Base-by-base conservation (phyloP, 2,113 vertebrate genomes). In the Hypocryptadius cinnamomeus region DNA sequence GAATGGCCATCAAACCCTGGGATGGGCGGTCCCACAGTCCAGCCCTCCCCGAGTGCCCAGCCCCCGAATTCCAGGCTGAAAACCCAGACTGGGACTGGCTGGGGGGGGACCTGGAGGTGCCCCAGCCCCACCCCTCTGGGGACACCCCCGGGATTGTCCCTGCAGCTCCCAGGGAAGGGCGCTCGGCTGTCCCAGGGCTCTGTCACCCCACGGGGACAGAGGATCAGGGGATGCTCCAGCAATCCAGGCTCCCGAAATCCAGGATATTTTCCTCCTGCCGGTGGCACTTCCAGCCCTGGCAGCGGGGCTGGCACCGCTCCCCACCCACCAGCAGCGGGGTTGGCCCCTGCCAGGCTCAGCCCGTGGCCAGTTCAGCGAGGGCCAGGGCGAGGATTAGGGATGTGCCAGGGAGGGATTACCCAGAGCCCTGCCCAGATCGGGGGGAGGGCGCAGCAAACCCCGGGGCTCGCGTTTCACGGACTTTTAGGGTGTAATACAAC, bases 381-480 rank as follows among this genome's bases (percentile, higher is more conserved):
- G 93, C 39, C 89, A 70, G 74, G 65, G 66, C 0, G 6, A 37
- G 83, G 95, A 95, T 96, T 74, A 87, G 73, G 80, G 85, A 18
- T 79, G 95, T 0, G 30, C 4, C 10, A 19, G 69, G 3, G 12
- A 60, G 77, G 82, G 94, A 96, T 96, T 72, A 94, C 63, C 54
- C 54, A 0, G 56, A 73, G 85, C 72, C 85, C 86, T n/a, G 5
- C 3, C 79, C 22, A 2, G 1, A 1, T 2, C 18, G 22, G 19
- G 80, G 91, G 80, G 5, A 88, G 80, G 59, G 69, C 13, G 28
- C 50, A 6, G 15, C n/a, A 47, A 77, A 39, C 77, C 50, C 37
- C 35, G 0, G 21, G 5, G 21, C 20, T 25, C 27, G 25, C 9
- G 0, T 31, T 10, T 3, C 15, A 1, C 2, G 10, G 70, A 6